A percentile compares a stretch with the other conserved stretches of the same genome.
Evolutionary conservation across 1,140 invertebrate genomes (phyloP).

Genomic region (Drosophila neocordata): DNA sequence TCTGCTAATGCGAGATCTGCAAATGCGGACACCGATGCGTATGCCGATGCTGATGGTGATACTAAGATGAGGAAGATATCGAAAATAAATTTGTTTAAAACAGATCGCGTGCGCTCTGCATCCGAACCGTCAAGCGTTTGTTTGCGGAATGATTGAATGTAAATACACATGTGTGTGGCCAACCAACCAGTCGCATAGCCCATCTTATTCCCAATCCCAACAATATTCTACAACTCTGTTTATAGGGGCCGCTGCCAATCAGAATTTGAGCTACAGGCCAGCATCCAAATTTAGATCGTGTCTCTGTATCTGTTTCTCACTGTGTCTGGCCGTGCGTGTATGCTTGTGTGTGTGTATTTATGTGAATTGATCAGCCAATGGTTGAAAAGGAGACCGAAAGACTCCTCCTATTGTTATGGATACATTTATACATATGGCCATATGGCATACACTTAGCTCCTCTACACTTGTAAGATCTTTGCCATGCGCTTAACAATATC

Average conservation of each 20-base stretch:
- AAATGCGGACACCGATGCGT: neutral
- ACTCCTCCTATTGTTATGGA: conserved; percentile 18
- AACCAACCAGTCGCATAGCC: conserved; percentile 14
- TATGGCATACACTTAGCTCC: neutral
- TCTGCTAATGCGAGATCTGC: neutral
- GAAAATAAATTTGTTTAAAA: neutral
- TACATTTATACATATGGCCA: conserved; percentile 6
- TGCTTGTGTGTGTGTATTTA: neutral
- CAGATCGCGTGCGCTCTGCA: conserved; percentile 45
- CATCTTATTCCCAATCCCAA: conserved; percentile 33
- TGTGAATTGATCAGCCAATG: conserved; percentile 15
- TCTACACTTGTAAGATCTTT: neutral
- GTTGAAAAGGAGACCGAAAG: conserved; percentile 1
- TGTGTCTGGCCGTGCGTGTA: neutral
- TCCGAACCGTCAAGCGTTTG: conserved; percentile 63
- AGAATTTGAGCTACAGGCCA: conserved; percentile 27
- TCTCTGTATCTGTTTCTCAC: conserved; percentile 28
- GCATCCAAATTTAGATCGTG: conserved; percentile 66
- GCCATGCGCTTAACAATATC: neutral
- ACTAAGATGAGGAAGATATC: neutral
- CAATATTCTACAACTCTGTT: neutral
- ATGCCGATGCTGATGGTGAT: neutral
- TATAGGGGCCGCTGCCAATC: conserved; percentile 48
- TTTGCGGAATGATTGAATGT: conserved; percentile 62
- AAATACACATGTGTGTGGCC: neutral